A percentile compares a stretch with the other conserved stretches of the same genome.
Conservation (phyloP, 2,888 invertebrate genomes). For the Gymnoscelis rufifasciata region DNA sequence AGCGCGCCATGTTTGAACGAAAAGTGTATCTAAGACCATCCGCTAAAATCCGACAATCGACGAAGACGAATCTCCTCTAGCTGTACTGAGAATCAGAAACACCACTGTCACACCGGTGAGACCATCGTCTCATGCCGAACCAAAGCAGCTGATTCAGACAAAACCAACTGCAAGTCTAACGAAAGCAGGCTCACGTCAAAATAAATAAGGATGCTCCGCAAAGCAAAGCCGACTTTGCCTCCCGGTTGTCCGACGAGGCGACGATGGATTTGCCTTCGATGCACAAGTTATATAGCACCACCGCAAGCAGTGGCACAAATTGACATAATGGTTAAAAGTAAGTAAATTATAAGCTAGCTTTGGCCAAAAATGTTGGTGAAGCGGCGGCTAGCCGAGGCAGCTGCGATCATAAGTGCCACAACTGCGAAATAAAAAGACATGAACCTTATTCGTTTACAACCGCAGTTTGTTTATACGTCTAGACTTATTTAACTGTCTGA, state of each 20-base stretch:
- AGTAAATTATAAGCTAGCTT: constrained; percentile 6
- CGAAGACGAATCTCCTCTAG: background rate
- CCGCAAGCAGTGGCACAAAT: constrained; percentile 13
- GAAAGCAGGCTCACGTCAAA: constrained; percentile 11
- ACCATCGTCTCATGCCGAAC: background rate
- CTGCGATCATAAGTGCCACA: background rate
- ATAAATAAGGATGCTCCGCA: constrained; percentile 13
- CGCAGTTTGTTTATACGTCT: constrained; percentile 1
- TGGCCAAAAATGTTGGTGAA: background rate
- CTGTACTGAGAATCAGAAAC: background rate
- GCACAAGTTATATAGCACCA: constrained; percentile 18
- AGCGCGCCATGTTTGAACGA: constrained; percentile 10
- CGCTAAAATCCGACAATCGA: constrained; percentile 1
- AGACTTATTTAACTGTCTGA: background rate
- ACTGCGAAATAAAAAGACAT: constrained; percentile 1
- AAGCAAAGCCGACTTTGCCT: constrained; percentile 14
- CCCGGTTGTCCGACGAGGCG: constrained; percentile 1
- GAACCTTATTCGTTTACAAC: constrained; percentile 10
- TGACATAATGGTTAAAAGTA: constrained; percentile 10
- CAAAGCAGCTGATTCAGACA: background rate
- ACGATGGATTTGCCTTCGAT: constrained; percentile 14
- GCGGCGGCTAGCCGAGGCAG: background rate
- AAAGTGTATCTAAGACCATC: constrained; percentile 4
- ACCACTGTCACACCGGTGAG: no score
- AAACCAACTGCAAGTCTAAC: constrained; percentile 7